Conservation (phyloP, 2,888 invertebrate species). For the Polydrusus pterygomalis region DNA sequence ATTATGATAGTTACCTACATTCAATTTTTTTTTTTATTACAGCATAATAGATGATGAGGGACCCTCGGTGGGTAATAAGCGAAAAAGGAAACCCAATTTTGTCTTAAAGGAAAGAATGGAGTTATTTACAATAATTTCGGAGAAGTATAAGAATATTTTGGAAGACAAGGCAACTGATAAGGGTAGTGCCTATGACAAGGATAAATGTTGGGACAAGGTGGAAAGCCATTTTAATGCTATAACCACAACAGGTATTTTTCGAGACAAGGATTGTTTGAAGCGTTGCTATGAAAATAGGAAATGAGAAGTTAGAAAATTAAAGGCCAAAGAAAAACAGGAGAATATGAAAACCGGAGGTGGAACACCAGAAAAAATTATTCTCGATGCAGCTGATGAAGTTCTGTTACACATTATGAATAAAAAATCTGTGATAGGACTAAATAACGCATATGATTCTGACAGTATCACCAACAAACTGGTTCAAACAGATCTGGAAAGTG, state of each 20-base stretch:
- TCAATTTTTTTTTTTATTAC: conserved; percentile 1
- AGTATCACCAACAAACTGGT: background rate
- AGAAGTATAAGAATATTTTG: conserved; percentile 2
- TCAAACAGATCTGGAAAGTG: background rate
- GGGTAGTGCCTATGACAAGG: background rate
- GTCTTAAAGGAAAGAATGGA: conserved; percentile 1
- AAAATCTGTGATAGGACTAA: background rate
- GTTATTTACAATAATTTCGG: conserved; percentile 3
- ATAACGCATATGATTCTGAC: background rate
- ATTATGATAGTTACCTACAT: background rate
- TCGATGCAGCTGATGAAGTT: conserved; percentile 2
- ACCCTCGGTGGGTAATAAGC: background rate
- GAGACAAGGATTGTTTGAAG: conserved; percentile 7
- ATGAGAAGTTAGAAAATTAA: conserved; percentile 6
- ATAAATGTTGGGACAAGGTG: conserved; percentile 6
- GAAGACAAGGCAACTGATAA: conserved; percentile 3
- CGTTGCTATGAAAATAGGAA: background rate
- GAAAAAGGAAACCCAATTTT: conserved; percentile 1
- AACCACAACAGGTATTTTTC: background rate
- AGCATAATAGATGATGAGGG: conserved; percentile 4
- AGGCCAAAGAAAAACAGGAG: conserved; percentile 7
- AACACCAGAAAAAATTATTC: background rate
- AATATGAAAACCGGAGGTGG: conserved; percentile 4
- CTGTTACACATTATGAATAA: background rate
- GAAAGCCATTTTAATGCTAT: conserved; percentile 3